Base-by-base conservation (phyloP, 2,113 vertebrate species). In the Lophius piscatorius region DNA sequence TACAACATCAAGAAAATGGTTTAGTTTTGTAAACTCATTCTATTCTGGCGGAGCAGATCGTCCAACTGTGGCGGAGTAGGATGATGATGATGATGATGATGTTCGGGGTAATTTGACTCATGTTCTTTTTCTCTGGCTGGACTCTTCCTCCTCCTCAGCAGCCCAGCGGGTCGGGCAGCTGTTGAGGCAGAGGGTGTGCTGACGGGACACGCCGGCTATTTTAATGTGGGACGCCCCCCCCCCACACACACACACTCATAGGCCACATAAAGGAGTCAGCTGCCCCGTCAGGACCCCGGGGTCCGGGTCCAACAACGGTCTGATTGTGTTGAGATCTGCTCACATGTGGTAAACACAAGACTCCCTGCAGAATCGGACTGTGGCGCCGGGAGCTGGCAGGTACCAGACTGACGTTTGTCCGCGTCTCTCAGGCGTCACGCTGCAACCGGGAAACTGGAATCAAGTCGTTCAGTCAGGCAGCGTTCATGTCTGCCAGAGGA, bases 211-310 rank as follows among this genome's bases (percentile, higher is more conserved):
- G 66, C 47, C 2, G 76, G 70, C 75, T 86, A 86, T 89, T 89
- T 89, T 89, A 90, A 90, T 80, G 83, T 70, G 61, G 57, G 74
- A 77, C 78, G 75, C 79, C 58, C 72, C 71, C 1, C 8, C 60
- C 66, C 81, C 76, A n/a, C n/a, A n/a, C n/a, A n/a, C n/a, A n/a
- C n/a, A n/a, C n/a, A n/a, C 48, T 40, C 63, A 71, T 74, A 87
- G 87, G 89, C 88, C 78, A 77, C 64, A 44, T 65, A 50, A 45
- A 64, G 73, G 87, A 81, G 81, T 89, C 86, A 88, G 83, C 88
- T 89, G 86, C 80, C 80, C 60, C 55, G 31, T 64, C 42, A 62
- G 48, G 61, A 64, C 57, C 73, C 45, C 33, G 39, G 75, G 66
- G 69, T 24, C 18, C 64, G 5, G n/a, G 49, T 22, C 33, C 5